Conservation (phyloP, 2,113 vertebrate genomes). For the Zosterops borbonicus region DNA sequence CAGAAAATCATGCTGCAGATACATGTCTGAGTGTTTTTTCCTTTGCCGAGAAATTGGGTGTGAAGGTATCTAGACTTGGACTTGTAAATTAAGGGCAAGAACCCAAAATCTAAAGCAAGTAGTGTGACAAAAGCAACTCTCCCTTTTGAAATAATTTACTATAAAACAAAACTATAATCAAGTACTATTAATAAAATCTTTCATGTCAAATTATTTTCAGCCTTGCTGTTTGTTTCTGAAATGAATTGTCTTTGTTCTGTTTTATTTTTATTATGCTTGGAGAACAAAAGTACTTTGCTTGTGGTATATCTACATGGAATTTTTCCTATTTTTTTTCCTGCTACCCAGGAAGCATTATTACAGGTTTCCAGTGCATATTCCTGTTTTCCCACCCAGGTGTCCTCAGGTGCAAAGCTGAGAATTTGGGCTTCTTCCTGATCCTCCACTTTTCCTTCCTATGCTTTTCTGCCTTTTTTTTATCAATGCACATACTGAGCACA, state of each 20-base stretch:
- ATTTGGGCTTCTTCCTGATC: neutral
- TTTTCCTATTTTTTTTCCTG: neutral
- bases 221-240: neutral
- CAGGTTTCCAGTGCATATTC: neutral
- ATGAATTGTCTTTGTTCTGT: neutral
- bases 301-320: too few species aligned
- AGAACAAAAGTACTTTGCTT: neutral
- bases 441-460: neutral
- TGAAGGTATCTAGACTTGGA: neutral
- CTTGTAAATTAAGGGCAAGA: neutral
- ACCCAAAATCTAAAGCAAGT: neutral
- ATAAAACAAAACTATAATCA: neutral
- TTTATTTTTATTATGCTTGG: neutral
- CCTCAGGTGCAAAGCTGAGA: neutral
- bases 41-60: neutral
- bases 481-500: neutral
- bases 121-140: neutral
- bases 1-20: constrained; percentile 19
- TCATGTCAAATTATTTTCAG: neutral
- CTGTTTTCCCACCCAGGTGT: neutral
- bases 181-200: neutral
- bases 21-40: neutral
- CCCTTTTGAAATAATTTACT: neutral
- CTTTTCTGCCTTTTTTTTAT: neutral
- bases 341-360: neutral